Evolutionary conservation across 2,888 invertebrate genomes (phyloP).

Genomic region (Aphidoletes aphidimyza): DNA sequence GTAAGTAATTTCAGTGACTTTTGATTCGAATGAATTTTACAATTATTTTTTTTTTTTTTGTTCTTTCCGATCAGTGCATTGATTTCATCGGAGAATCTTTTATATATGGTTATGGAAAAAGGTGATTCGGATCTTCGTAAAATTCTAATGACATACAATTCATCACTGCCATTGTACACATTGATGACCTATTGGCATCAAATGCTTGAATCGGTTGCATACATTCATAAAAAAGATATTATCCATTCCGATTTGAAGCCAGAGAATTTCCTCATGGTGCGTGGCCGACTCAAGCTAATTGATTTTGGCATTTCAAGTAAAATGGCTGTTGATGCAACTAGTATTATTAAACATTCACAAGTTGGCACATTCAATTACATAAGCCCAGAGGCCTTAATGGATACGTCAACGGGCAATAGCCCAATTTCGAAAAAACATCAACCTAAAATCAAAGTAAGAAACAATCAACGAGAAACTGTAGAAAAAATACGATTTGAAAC

Average conservation of each 20-base stretch:
- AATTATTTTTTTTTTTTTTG: constrained; percentile 19
- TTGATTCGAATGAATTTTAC: background rate
- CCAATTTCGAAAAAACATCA: constrained; percentile 65
- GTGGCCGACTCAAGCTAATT: constrained; percentile 89
- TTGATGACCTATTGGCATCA: constrained; percentile 92
- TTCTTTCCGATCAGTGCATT: background rate
- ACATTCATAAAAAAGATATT: constrained; percentile 90
- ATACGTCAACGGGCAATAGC: constrained; percentile 68
- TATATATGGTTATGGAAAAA: constrained; percentile 72
- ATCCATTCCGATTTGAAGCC: constrained; percentile 98
- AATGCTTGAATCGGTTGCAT: constrained; percentile 90
- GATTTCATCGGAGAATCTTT: constrained; percentile 12
- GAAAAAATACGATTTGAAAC: constrained; percentile 47
- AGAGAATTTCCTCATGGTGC: constrained; percentile 91
- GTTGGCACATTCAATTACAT: constrained; percentile 95
- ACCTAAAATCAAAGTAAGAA: constrained; percentile 67
- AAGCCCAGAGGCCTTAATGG: constrained; percentile 90
- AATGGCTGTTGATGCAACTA: constrained; percentile 87
- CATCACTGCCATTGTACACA: constrained; percentile 76
- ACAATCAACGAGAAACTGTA: constrained; percentile 1
- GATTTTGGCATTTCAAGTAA: constrained; percentile 97
- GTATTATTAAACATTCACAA: constrained; percentile 82
- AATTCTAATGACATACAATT: constrained; percentile 73
- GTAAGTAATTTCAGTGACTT: constrained; percentile 70
- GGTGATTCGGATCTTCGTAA: constrained; percentile 90